These are phyloP conservation scores for Champsocephalus gunnari DNA, from an alignment of 2,797 vertebrate species.

Conservation along the genomic window DNA sequence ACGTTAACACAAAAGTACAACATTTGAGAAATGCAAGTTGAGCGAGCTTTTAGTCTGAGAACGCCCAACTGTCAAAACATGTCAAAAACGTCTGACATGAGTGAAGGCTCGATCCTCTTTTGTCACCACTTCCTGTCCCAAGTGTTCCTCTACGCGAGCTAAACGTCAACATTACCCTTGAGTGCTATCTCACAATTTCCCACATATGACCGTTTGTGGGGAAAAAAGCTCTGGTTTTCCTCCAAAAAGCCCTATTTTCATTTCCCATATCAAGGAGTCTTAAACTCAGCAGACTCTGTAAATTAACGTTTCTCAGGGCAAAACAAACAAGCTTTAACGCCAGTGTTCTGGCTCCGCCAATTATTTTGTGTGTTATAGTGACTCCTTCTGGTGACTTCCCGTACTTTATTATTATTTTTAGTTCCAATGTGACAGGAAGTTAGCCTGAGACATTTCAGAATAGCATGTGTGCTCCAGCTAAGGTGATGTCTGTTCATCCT, in stretches of 20 bases:
- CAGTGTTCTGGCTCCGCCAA: not conserved
- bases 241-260: too few relatives aligned
- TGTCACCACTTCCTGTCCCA: slow-evolving; percentile 41
- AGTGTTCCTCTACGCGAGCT: not conserved
- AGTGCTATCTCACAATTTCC: slow-evolving; percentile 24
- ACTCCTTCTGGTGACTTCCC: too few relatives aligned
- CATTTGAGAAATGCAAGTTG: slow-evolving; percentile 22
- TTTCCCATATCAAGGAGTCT: not conserved
- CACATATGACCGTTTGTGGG: slow-evolving; percentile 2
- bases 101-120: slow-evolving; percentile 26
- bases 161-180: slow-evolving; percentile 4
- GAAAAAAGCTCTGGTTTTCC: slow-evolving; percentile 9
- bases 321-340: slow-evolving; percentile 14
- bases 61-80: too few relatives aligned
- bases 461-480: too few relatives aligned
- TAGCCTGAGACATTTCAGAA: too few relatives aligned
- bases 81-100: not conserved
- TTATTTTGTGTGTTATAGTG: too few relatives aligned
- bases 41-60: slow-evolving; percentile 4
- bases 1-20: slow-evolving; percentile 38
- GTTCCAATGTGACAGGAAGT: too few relatives aligned
- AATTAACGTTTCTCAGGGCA: slow-evolving; percentile 5
- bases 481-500: too few relatives aligned
- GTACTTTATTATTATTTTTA: too few relatives aligned
- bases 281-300: not conserved